Conservation (phyloP, 1,140 invertebrate species). For the Colletes gigas region DNA sequence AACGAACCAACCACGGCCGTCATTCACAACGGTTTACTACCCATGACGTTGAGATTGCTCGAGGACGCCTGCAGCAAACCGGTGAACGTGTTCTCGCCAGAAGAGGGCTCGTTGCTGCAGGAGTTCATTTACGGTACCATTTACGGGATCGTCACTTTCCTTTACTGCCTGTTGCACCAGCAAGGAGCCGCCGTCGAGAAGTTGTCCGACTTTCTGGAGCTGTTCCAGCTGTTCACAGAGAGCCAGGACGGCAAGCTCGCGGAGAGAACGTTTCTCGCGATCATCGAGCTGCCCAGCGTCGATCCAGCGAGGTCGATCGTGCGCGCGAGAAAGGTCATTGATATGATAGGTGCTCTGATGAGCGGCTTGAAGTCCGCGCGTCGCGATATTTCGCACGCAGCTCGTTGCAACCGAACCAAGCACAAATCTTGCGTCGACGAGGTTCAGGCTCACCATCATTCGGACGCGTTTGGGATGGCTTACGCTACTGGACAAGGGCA, state of each 20-base stretch:
- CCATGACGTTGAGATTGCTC: slow-evolving; percentile 83
- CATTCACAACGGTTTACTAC: slow-evolving; percentile 84
- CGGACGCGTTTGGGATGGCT: slow-evolving; percentile 81
- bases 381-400: slow-evolving; percentile 82
- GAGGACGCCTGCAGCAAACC: slow-evolving; percentile 81
- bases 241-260: slow-evolving; percentile 83
- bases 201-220: slow-evolving; percentile 83
- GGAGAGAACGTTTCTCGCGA: slow-evolving; percentile 82
- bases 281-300: slow-evolving; percentile 80
- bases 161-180: slow-evolving; percentile 84
- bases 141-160: slow-evolving; percentile 83
- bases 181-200: slow-evolving; percentile 79
- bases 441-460: slow-evolving; percentile 82
- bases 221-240: slow-evolving; percentile 84
- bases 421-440: slow-evolving; percentile 81
- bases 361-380: slow-evolving; percentile 82
- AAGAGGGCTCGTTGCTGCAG: slow-evolving; percentile 79
- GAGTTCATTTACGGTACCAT: slow-evolving; percentile 84
- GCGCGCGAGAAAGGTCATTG: slow-evolving; percentile 82
- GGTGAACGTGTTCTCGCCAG: slow-evolving; percentile 56
- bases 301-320: slow-evolving; percentile 76
- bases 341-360: slow-evolving; percentile 83
- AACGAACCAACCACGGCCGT: slow-evolving; percentile 83
- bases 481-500: slow-evolving; percentile 70
- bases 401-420: slow-evolving; percentile 79